Evolutionary conservation across 2,113 vertebrate species (phyloP).

Genomic region (Nesospiza acunhae): DNA sequence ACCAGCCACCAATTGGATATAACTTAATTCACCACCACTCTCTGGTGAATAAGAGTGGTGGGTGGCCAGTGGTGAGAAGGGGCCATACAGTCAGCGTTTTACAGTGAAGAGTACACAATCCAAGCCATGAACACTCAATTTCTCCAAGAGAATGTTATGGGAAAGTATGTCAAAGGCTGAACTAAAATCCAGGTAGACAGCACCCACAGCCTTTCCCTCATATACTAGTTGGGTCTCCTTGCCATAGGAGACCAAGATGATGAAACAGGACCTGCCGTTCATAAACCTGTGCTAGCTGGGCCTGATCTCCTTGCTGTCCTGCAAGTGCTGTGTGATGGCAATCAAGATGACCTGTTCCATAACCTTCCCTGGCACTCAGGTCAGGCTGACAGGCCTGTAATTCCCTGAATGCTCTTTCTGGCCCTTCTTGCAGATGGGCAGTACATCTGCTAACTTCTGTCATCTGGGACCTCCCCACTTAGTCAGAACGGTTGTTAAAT

Average conservation of each 20-base stretch:
- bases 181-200: not conserved
- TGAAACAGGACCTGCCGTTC: not conserved
- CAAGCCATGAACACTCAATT: not conserved
- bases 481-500: not conserved
- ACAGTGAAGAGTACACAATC: not conserved
- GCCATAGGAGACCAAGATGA: not conserved
- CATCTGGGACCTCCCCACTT: not conserved
- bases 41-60: not conserved
- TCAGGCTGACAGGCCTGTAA: not conserved
- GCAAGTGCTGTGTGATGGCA: not conserved
- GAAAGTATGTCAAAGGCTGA: not conserved
- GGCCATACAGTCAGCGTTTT: not conserved
- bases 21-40: not conserved
- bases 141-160: not conserved
- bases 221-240: not conserved
- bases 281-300: not conserved
- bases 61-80: not conserved
- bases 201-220: not conserved
- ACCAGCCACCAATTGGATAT: not conserved
- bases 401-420: not conserved
- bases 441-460: not conserved
- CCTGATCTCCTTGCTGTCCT: not conserved
- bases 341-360: not conserved
- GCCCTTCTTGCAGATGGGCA: not conserved
- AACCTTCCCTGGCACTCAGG: not conserved